These are phyloP conservation scores for Drosophila koepferae DNA, from an alignment of 2,888 invertebrate species.

Conservation along the genomic window DNA sequence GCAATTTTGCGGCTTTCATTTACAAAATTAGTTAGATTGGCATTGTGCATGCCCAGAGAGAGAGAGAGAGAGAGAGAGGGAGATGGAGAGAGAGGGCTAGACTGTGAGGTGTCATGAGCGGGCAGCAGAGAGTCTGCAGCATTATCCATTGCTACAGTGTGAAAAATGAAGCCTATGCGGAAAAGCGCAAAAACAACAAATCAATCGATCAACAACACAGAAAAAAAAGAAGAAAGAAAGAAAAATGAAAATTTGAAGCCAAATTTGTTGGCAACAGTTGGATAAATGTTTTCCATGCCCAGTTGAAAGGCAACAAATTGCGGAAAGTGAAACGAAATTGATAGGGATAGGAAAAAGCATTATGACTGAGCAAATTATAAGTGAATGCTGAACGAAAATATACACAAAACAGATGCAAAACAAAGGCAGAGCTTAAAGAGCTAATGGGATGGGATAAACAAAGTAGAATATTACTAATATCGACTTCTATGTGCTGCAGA, in stretches of 20 bases:
- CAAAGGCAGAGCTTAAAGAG: neutral
- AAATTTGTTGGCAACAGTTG: constrained; percentile 38
- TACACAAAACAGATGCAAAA: too few relatives aligned
- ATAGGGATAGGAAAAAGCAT: constrained; percentile 3
- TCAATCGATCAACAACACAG: constrained; percentile 50
- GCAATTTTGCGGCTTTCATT: constrained; percentile 74
- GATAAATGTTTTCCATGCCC: constrained; percentile 32
- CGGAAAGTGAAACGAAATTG: constrained; percentile 15
- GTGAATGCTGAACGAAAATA: neutral
- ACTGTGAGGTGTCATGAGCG: neutral
- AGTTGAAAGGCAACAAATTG: constrained; percentile 28
- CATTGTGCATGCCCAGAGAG: constrained; percentile 12
- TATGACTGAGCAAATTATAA: neutral
- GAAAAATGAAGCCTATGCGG: constrained; percentile 56
- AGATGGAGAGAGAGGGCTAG: accelerated
- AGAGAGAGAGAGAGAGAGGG: neutral
- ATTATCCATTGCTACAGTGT: constrained; percentile 49
- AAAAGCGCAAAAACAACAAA: constrained; percentile 56
- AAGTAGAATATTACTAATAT: neutral
- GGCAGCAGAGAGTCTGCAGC: neutral
- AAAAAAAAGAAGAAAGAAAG: constrained; percentile 12
- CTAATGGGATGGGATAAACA: neutral
- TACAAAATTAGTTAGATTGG: constrained; percentile 70
- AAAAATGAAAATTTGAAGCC: constrained; percentile 20
- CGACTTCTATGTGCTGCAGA: neutral